Conservation (phyloP, 2,888 invertebrate genomes). For the Troides oblongomaculatus region DNA sequence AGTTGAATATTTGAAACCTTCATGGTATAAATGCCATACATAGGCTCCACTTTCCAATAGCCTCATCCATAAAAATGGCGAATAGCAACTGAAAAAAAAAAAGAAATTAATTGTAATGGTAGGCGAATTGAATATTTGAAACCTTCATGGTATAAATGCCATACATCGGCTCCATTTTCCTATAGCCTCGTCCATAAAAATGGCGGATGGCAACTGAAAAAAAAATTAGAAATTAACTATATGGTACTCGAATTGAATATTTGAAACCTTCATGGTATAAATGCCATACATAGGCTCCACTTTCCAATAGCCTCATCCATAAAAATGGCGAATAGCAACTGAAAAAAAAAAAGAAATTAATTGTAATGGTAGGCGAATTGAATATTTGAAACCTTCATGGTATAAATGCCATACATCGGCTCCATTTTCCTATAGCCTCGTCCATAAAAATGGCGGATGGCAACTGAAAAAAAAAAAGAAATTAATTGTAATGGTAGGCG, state of each 20-base stretch:
- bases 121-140: too few relatives aligned
- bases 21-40: too few relatives aligned
- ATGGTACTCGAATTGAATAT: too few relatives aligned
- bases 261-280: too few relatives aligned
- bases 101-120: too few relatives aligned
- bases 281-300: too few relatives aligned
- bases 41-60: too few relatives aligned
- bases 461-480: slow-evolving; percentile 19
- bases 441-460: slow-evolving; percentile 1
- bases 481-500: too few relatives aligned
- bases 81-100: slow-evolving; percentile 11
- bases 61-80: background rate
- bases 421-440: slow-evolving; percentile 20
- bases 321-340: slow-evolving; percentile 5
- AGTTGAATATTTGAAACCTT: too few relatives aligned
- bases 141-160: too few relatives aligned
- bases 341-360: slow-evolving; percentile 10
- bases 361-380: background rate
- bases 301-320: background rate
- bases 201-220: slow-evolving; percentile 16
- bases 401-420: background rate
- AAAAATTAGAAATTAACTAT: too few relatives aligned
- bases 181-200: background rate
- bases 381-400: background rate
- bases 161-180: too few relatives aligned